Evolutionary conservation across 2,888 invertebrate genomes (phyloP), one percentile per base, ranked within the genome.

Genomic region (Andrena minutula): DNA sequence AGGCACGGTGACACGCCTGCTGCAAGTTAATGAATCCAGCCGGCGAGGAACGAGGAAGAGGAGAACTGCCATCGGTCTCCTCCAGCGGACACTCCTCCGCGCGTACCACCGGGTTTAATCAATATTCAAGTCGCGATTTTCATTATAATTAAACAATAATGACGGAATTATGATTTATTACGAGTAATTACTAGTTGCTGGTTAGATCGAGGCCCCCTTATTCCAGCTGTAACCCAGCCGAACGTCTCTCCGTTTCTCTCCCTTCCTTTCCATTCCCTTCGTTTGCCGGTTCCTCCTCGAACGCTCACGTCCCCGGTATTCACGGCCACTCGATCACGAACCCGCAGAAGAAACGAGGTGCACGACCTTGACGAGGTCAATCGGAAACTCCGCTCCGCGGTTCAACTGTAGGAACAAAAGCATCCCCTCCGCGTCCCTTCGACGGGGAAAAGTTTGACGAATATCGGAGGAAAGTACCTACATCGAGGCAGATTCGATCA

Each of bases 91-190:
- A 79, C 84, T 84, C 80, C 82, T 78, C 66, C 72, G 74, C 72
- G 69, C 69, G 70, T 79, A 75, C 72, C 73, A 32, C 51, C 51
- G 65, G 72, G 56, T 87, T 86, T 86, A 87, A 93, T 93, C 90
- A 91, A 92, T 92, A 92, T 92, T 92, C 92, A 89, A 91, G 87
- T 85, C 91, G 88, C 89, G 90, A 90, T 90, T 92, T 92, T 90
- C 88, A 92, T 91, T 91, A 91, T 90, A 92, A 92, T 92, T 92
- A 91, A 92, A 92, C 92, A 92, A 92, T 92, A 91, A 92, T 89
- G 90, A 90, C 77, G 89, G 88, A 90, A 92, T 92, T 88, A 90
- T 91, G 92, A 92, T 93, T 92, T 92, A 92, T 92, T 89, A 88
- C 91, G 86, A 85, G 84, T 92, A 92, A 92, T 92, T 90, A 90